phyloP scores from a whole-genome alignment of 92 coral and sea anemone species.

The Muricea muricata region DNA sequence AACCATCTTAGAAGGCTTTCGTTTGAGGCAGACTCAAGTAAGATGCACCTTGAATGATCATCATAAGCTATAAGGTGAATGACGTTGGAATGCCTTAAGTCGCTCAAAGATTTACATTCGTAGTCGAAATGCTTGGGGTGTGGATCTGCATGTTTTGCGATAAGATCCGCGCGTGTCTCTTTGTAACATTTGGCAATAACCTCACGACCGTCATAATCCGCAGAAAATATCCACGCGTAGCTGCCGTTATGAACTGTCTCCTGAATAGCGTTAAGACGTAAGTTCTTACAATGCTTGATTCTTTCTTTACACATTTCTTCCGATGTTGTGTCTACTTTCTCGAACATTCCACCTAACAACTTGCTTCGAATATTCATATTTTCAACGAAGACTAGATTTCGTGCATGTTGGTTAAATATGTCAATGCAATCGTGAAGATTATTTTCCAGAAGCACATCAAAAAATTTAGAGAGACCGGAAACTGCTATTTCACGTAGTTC shows the following conservation, averaged over 20 bases:
- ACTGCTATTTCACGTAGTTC: not conserved
- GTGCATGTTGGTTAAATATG: slow-evolving; percentile 14
- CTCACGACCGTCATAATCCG: not conserved
- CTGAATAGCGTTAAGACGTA: not conserved
- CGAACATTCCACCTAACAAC: slow-evolving; percentile 4
- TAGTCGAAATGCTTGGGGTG: not conserved
- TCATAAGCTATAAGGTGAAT: not conserved
- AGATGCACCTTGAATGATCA: not conserved
- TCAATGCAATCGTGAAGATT: slow-evolving; percentile 10
- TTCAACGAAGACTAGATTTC: slow-evolving; percentile 5
- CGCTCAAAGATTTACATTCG: not conserved
- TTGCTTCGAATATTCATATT: not conserved
- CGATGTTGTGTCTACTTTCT: slow-evolving; percentile 5
- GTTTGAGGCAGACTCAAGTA: not conserved
- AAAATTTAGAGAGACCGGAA: not conserved
- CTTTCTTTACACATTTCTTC: slow-evolving; percentile 22
- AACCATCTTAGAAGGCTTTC: slow-evolving; percentile 4
- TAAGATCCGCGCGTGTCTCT: not conserved
- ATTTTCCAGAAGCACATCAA: not conserved
- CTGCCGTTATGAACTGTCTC: slow-evolving; percentile 18
- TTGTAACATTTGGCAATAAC: slow-evolving; percentile 35
- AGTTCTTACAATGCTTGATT: not conserved
- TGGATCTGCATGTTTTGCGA: not conserved
- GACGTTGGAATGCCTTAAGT: not conserved
- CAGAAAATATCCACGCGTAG: slow-evolving; percentile 15